Base-by-base conservation (phyloP, 1,140 invertebrate genomes). In the Calycopis cecrops region DNA sequence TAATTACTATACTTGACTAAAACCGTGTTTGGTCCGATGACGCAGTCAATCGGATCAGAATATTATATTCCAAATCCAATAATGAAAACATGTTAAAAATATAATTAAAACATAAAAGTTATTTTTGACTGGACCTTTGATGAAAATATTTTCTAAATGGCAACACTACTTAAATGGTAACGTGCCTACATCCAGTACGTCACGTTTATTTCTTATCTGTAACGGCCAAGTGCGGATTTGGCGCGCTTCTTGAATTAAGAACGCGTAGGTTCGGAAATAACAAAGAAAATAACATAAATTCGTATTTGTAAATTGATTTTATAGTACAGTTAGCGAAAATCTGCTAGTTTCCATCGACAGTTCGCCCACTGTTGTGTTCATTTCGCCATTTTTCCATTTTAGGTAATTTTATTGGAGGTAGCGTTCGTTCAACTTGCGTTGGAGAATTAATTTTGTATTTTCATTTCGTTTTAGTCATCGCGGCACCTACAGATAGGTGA, bases 281-380 rank as follows among this genome's bases (percentile, higher is more conserved):
- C 21, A 28, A 28, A 12, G 49, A 56, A 49, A 58, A 53, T 59
- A 53, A 56, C 53, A 55, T 61, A 40, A 49, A 44, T 53, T 11
- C 40, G 38, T 53, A 52, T 50, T 53, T 42, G 58, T 60, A 63
- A 60, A 55, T 65, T 34, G 52, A 57, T 69, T 75, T 75, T 78
- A 75, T 73, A 47, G 64, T 3, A 60, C 67, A 77, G 67, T 73
- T 76, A 76, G 61, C 69, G 61, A 66, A 79, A 71, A 69, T 73
- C 62, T 68, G 69, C 64, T 59, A 69, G 60, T 71, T 69, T 67
- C 62, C 58, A 56, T 38, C 42, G 52, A 50, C 52, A 50, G 57
- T 49, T 58, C 58, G 62, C 73, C 74, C 69, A 79, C 78, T 52
- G 21, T 35, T 40, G 50, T 42, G 54, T 59, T 61, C 56, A 63